A percentile compares a stretch with the other conserved stretches of the same genome.
phyloP scores from a whole-genome alignment of 1,140 invertebrate genomes.

The Dufourea novaeangliae region DNA sequence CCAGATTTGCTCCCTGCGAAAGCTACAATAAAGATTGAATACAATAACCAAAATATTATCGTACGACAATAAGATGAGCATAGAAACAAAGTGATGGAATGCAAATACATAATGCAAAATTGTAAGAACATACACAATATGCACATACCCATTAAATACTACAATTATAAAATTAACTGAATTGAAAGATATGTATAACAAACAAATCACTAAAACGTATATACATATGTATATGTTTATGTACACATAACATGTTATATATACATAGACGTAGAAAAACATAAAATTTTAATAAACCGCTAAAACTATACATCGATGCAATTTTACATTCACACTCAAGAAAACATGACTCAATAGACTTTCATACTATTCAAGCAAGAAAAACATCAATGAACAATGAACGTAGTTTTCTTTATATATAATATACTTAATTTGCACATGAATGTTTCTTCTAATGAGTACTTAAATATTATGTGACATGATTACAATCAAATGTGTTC shows the following conservation, averaged over 20 bases:
- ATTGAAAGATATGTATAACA: slow-evolving; percentile 24
- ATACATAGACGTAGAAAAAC: slow-evolving; percentile 6
- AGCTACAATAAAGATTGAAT: slow-evolving; percentile 67
- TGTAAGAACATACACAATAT: slow-evolving; percentile 10
- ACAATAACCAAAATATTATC: background rate
- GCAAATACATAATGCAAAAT: slow-evolving; percentile 8
- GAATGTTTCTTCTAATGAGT: background rate
- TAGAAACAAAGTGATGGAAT: background rate
- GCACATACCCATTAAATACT: background rate
- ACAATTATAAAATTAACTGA: slow-evolving; percentile 2
- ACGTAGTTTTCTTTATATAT: slow-evolving; percentile 18
- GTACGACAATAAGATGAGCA: background rate
- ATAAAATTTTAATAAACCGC: background rate
- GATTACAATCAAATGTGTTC: background rate
- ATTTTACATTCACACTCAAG: slow-evolving; percentile 11
- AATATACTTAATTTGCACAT: slow-evolving; percentile 10
- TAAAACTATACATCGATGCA: slow-evolving; percentile 23
- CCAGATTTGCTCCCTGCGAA: slow-evolving; percentile 77
- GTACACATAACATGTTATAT: too few species aligned
- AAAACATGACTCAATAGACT: slow-evolving; percentile 24
- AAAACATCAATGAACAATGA: slow-evolving; percentile 28
- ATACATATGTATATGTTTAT: slow-evolving; percentile 1
- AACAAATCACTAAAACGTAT: slow-evolving; percentile 8
- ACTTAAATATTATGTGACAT: background rate
- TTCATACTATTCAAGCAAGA: slow-evolving; percentile 7